Evolutionary conservation across 1,140 invertebrate species (phyloP).

Genomic region (Frieseomelitta varia): DNA sequence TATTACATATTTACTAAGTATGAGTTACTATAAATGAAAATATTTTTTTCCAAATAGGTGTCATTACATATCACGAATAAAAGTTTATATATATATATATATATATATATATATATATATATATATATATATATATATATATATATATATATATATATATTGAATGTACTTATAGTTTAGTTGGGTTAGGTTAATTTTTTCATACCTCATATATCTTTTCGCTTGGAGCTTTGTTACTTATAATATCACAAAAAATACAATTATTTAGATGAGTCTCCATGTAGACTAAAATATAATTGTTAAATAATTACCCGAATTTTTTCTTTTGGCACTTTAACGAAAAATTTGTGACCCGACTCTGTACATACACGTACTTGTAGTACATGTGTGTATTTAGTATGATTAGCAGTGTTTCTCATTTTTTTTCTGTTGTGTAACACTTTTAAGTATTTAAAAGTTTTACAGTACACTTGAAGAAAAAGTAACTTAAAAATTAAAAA

Average conservation of each 20-base stretch:
- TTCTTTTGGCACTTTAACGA: too few relatives aligned
- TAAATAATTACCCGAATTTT: not conserved
- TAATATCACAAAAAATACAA: conserved; percentile 90
- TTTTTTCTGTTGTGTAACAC: too few relatives aligned
- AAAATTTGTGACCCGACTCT: not conserved
- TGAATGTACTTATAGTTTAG: not conserved
- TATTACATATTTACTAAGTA: not conserved
- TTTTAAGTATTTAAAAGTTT: too few relatives aligned
- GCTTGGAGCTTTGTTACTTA: conserved; percentile 83
- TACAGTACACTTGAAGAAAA: too few relatives aligned
- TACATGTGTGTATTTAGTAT: too few relatives aligned
- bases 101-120: too few relatives aligned
- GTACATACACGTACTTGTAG: not conserved
- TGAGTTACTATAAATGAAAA: not conserved
- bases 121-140: too few relatives aligned
- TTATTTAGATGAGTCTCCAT: conserved; percentile 54
- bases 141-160: too few relatives aligned
- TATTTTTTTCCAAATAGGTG: not conserved
- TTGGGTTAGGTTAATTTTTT: conserved; percentile 21
- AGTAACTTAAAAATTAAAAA: too few relatives aligned
- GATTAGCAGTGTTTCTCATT: too few relatives aligned
- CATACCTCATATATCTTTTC: conserved; percentile 82
- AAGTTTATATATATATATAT: not conserved
- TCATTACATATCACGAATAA: not conserved
- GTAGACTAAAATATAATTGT: not conserved